Conservation (phyloP, 1,140 invertebrate genomes). For the Maniola jurtina region DNA sequence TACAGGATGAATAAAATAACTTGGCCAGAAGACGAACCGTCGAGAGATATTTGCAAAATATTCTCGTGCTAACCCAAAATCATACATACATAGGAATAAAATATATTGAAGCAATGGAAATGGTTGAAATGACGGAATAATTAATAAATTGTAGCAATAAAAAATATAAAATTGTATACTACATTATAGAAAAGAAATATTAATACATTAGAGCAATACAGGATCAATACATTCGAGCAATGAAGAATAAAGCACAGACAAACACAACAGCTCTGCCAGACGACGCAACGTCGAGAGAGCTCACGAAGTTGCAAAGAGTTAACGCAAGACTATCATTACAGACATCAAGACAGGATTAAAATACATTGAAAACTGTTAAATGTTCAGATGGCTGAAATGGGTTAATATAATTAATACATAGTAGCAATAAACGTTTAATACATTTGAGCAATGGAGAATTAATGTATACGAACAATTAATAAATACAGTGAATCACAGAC, state of each 20-base stretch:
- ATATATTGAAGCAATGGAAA: slow-evolving; percentile 25
- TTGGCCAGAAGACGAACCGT: slow-evolving; percentile 59
- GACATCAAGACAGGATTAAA: too few relatives aligned
- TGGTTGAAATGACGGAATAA: not conserved
- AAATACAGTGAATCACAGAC: not conserved
- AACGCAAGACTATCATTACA: too few relatives aligned
- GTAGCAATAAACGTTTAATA: not conserved
- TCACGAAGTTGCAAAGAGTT: too few relatives aligned
- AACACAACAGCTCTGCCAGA: not conserved
- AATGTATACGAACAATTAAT: not conserved
- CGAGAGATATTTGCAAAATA: slow-evolving; percentile 48
- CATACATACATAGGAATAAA: slow-evolving; percentile 41
- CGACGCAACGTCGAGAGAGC: too few relatives aligned
- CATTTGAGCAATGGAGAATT: not conserved
- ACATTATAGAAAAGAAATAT: too few relatives aligned
- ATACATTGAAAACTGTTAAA: not conserved
- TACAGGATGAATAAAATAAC: too few relatives aligned
- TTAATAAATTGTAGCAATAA: slow-evolving; percentile 1
- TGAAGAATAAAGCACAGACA: too few relatives aligned
- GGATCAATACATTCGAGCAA: not conserved
- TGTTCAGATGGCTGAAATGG: not conserved
- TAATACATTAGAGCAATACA: not conserved
- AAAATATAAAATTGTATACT: too few relatives aligned
- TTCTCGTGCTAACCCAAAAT: slow-evolving; percentile 42
- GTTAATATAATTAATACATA: not conserved